These are phyloP conservation scores for Brachionus calyciflorus DNA, from an alignment of 1,140 invertebrate species.

Conservation along the genomic window DNA sequence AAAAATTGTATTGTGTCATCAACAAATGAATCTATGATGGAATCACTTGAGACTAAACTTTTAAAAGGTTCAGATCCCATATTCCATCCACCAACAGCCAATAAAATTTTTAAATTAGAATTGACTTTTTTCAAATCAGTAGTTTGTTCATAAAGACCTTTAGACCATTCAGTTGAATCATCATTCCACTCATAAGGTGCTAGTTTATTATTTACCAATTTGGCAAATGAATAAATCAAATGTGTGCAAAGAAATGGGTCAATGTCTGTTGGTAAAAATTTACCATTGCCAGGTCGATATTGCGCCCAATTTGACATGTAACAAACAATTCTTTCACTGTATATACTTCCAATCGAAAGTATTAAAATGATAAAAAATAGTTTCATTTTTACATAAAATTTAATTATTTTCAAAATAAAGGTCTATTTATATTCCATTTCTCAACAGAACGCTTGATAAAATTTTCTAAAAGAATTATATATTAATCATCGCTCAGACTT, in stretches of 20 bases:
- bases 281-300: slow-evolving; percentile 77
- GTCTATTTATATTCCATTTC: no score
- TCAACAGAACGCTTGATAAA: no score
- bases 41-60: slow-evolving; percentile 76
- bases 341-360: background rate
- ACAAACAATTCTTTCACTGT: slow-evolving; percentile 65
- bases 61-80: slow-evolving; percentile 70
- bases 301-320: slow-evolving; percentile 91
- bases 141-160: background rate
- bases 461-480: no score
- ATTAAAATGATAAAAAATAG: no score
- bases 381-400: no score
- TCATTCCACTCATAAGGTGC: slow-evolving; percentile 71
- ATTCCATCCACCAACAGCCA: slow-evolving; percentile 66
- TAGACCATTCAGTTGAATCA: slow-evolving; percentile 54
- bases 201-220: slow-evolving; percentile 54
- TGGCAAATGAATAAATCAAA: slow-evolving; percentile 88
- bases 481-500: no score
- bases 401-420: no score
- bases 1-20: slow-evolving; percentile 49
- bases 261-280: slow-evolving; percentile 81
- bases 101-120: slow-evolving; percentile 4
- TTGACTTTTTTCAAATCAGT: slow-evolving; percentile 38
- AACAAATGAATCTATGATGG: slow-evolving; percentile 20
- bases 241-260: slow-evolving; percentile 83